Evolutionary conservation across 2,113 vertebrate species (phyloP).

Genomic region (Pachycephala philippinensis): DNA sequence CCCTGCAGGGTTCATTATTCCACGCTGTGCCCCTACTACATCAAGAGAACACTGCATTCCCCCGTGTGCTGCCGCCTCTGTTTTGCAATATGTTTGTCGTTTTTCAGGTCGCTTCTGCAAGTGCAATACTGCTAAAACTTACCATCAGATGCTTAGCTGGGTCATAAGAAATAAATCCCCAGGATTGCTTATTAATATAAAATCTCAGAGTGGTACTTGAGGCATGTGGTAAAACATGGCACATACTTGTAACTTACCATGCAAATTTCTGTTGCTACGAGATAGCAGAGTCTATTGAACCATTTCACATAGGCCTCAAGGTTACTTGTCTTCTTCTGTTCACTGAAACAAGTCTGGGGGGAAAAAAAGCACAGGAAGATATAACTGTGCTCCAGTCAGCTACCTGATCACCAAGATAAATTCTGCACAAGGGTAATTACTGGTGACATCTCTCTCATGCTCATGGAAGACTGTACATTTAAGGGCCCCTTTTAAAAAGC

Average conservation of each 20-base stretch:
- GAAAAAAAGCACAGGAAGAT: not conserved
- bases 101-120: not conserved
- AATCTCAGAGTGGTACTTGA: not conserved
- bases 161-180: not conserved
- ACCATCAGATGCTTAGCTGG: not conserved
- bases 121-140: not conserved
- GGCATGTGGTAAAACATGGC: not conserved
- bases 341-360: conserved; percentile 83
- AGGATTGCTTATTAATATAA: not conserved
- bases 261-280: conserved; percentile 93
- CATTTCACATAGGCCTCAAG: conserved; percentile 92
- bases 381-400: not conserved
- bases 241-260: conserved; percentile 72
- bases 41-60: not conserved
- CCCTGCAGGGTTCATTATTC: conserved; percentile 53
- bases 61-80: not conserved
- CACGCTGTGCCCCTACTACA: not conserved
- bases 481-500: not conserved
- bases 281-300: conserved; percentile 91
- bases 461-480: not conserved
- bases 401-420: not conserved
- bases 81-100: not conserved
- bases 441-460: not conserved
- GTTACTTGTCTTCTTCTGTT: conserved; percentile 84
- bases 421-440: not conserved